Evolutionary conservation across 2,797 vertebrate genomes (phyloP).

Genomic region (Catamblyrhynchus diadema): DNA sequence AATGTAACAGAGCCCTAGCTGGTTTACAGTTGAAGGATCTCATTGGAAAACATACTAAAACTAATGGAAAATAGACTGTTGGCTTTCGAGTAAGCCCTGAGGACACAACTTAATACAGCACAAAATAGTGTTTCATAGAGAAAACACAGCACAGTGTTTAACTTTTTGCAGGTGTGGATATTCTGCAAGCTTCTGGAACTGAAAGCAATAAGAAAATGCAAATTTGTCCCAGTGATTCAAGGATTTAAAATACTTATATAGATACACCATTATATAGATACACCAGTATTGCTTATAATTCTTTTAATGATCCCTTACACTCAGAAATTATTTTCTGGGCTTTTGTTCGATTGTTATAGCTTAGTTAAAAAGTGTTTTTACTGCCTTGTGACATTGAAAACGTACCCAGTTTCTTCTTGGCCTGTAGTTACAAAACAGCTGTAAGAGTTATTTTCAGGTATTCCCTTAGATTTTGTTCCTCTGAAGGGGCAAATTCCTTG

Average conservation of each 20-base stretch:
- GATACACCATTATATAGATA: background rate
- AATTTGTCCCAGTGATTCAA: background rate
- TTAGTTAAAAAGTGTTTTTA: background rate
- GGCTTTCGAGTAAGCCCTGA: conserved; percentile 13
- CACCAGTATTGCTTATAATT: background rate
- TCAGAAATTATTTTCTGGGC: background rate
- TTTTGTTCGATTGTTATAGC: background rate
- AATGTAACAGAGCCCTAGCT: background rate
- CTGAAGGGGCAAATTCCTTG: background rate
- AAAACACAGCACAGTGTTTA: background rate
- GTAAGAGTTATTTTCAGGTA: background rate
- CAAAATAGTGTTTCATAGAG: background rate
- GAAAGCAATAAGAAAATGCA: background rate
- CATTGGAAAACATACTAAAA: background rate
- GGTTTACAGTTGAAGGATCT: background rate
- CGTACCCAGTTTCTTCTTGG: background rate
- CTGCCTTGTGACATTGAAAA: background rate
- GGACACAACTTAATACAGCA: background rate
- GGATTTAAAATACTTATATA: background rate
- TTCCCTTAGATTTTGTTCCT: background rate
- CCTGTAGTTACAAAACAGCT: background rate
- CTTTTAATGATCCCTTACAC: background rate
- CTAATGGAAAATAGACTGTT: conserved; percentile 14
- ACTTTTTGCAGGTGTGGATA: background rate
- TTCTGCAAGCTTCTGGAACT: background rate